Percentiles rank a stretch among this genome's conserved stretches.
Conservation (phyloP, 2,797 vertebrate species). For the Argya squamiceps region DNA sequence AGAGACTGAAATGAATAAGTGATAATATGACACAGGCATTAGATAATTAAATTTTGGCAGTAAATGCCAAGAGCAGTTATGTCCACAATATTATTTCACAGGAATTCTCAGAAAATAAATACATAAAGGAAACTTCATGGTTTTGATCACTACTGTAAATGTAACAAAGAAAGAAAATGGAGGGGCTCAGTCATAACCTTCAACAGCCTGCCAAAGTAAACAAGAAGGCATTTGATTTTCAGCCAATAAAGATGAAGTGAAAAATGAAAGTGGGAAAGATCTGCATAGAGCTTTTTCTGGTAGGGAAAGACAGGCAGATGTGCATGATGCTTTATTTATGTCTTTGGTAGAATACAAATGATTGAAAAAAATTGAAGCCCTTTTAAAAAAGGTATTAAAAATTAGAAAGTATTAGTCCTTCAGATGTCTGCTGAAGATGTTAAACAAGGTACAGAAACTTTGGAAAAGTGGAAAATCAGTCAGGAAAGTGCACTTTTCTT, state of each 20-base stretch:
- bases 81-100: neutral
- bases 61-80: neutral
- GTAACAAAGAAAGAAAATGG: constrained; percentile 13
- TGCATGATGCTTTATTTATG: neutral
- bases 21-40: constrained; percentile 21
- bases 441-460: neutral
- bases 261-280: constrained; percentile 31
- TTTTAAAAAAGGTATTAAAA: neutral
- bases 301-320: neutral
- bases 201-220: constrained; percentile 44
- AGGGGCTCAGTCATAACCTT: constrained; percentile 22
- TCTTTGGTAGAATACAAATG: neutral
- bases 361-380: neutral
- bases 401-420: neutral
- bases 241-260: constrained; percentile 30
- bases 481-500: neutral
- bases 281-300: neutral
- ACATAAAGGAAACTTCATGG: neutral
- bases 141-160: constrained; percentile 31
- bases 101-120: constrained; percentile 13
- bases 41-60: constrained; percentile 31
- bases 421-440: neutral
- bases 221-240: constrained; percentile 35
- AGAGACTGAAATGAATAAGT: constrained; percentile 13
- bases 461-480: neutral